Conservation (phyloP, 2,797 vertebrate species). For the Bradypus variegatus region DNA sequence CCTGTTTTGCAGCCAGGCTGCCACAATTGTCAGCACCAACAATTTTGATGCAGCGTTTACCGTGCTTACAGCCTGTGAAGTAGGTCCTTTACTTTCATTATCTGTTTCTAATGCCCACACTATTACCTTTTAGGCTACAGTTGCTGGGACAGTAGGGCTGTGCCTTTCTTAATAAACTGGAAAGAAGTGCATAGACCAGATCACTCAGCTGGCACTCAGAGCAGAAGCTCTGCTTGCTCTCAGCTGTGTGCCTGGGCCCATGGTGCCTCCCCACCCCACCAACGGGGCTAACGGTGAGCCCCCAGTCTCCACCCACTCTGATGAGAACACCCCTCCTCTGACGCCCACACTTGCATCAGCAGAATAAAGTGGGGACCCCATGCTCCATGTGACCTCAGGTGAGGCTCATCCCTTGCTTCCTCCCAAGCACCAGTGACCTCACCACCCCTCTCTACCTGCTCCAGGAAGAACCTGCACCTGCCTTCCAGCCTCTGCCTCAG, state of each 20-base stretch:
- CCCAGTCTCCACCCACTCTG: accelerated
- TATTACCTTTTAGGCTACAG: accelerated
- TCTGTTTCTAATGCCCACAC: accelerated
- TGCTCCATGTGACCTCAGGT: accelerated
- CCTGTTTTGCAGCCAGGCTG: neutral
- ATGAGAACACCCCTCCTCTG: accelerated
- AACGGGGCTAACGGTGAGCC: neutral
- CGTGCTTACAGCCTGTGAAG: neutral
- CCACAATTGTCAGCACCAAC: neutral
- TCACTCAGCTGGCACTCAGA: no score
- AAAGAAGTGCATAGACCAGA: accelerated
- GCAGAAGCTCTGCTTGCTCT: no score
- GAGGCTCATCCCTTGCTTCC: neutral
- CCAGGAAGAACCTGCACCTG: accelerated
- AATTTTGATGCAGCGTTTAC: accelerated
- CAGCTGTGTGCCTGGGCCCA: no score
- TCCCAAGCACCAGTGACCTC: accelerated
- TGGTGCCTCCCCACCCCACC: neutral
- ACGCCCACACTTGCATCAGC: accelerated
- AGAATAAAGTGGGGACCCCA: accelerated
- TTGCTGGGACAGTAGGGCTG: no score
- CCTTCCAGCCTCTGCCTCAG: neutral
- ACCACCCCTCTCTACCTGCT: accelerated
- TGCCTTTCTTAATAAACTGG: neutral
- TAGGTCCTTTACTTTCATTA: accelerated